Base-by-base conservation (phyloP, 1,140 invertebrate species). In the Plectrocnemia conspersa region DNA sequence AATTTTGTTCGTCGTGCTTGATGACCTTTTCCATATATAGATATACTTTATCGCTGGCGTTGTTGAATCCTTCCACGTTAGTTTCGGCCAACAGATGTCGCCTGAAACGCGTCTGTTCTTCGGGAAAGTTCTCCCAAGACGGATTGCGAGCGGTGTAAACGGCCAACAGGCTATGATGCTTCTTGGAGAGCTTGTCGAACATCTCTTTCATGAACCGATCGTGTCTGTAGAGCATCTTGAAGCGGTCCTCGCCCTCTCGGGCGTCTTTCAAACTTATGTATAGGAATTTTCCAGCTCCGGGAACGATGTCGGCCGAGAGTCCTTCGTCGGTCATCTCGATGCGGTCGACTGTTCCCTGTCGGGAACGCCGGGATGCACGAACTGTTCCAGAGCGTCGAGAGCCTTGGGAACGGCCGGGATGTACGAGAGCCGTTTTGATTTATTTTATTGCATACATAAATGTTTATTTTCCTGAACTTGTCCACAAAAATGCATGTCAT, bases 201-300 rank as follows among this genome's bases (percentile, higher is more conserved):
- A 70, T 68, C 1, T 70, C 63, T 21, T 69, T 65, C 63, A 76
- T 72, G 50, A 74, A 71, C 15, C 68, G 64, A 48, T 73, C 68
- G 55, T 76, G 73, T n/a, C 73, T 66, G 10, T 65, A 60, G 0
- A 76, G 62, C 46, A 74, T 47, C 0, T 68, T 68, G 1, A 62
- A 49, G 3, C 73, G 61, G 0, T 71, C 68, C 41, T 76, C 73
- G 4, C 65, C 70, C 25, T 71, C 71, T 7, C 60, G 58, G 3
- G 72, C 73, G 48, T 76, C 73, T 42, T 72, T 69, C 6, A 75
- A 58, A 10, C 58, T 66, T 36, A 75, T 69, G 46, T 71, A 72
- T 4, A 76, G 44, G 36, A 68, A 66, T 47, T 65, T 68, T 1
- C 66, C 69, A 35, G 63, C 61, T 3, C 66, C 57, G 1, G 67